A percentile compares a stretch with the other conserved stretches of the same genome.
phyloP scores from a whole-genome alignment of 2,888 invertebrate genomes.

The Carterocephalus palaemon region DNA sequence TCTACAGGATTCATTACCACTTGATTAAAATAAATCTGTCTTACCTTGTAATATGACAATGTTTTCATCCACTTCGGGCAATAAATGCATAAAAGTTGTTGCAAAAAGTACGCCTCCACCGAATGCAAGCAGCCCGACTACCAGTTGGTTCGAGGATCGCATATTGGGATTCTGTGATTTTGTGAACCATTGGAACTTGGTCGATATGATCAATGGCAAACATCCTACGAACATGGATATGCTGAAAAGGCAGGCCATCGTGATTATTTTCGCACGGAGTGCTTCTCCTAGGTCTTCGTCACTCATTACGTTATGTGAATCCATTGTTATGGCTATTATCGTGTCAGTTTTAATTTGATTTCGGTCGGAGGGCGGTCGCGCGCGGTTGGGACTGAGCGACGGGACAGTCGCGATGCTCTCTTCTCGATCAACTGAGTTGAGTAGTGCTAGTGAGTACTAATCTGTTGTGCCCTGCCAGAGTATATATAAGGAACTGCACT shows the following conservation, averaged over 20 bases:
- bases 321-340: slow-evolving; percentile 41
- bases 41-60: slow-evolving; percentile 80
- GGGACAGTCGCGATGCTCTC: slow-evolving; percentile 31
- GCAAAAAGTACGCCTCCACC: slow-evolving; percentile 90
- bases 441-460: no score
- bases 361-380: slow-evolving; percentile 28
- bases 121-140: slow-evolving; percentile 84
- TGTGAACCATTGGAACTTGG: slow-evolving; percentile 81
- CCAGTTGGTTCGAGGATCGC: slow-evolving; percentile 70
- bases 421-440: slow-evolving; percentile 52
- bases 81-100: slow-evolving; percentile 88
- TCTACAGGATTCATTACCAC: slow-evolving; percentile 8
- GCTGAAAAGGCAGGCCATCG: slow-evolving; percentile 86
- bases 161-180: slow-evolving; percentile 62
- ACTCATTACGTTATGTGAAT: slow-evolving; percentile 30
- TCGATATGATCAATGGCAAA: slow-evolving; percentile 84
- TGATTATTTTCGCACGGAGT: slow-evolving; percentile 86
- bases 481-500: no score
- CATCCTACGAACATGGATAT: slow-evolving; percentile 88
- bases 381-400: slow-evolving; percentile 22
- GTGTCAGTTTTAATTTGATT: slow-evolving; percentile 40
- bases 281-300: slow-evolving; percentile 54
- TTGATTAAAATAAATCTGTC: slow-evolving; percentile 28
- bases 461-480: no score
- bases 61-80: slow-evolving; percentile 88